phyloP scores from a whole-genome alignment of 64 coral and sea anemone species.

The Montipora efflorescens region DNA sequence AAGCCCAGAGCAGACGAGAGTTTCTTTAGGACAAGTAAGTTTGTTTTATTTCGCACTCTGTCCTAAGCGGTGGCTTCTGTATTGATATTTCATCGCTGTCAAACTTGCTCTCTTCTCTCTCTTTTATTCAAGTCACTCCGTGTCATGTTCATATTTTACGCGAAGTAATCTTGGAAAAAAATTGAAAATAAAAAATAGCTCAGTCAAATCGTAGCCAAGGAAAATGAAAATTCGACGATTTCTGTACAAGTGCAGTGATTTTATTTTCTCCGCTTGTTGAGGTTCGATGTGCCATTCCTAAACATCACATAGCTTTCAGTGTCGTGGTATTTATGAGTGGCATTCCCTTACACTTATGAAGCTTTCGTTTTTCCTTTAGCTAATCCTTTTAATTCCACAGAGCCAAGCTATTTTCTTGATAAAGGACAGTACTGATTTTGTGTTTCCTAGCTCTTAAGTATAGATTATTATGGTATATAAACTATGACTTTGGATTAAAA shows the following conservation, averaged over 20 bases:
- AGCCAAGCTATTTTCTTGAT: not conserved
- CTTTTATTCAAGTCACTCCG: not conserved
- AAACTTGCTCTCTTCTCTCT: conserved; percentile 1
- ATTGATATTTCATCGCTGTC: conserved; percentile 58
- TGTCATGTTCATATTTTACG: not conserved
- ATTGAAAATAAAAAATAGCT: not conserved
- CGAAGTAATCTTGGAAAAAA: not conserved
- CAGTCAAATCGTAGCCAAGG: not conserved
- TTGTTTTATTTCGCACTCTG: conserved; percentile 12
- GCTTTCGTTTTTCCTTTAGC: not conserved
- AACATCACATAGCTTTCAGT: conserved; percentile 32
- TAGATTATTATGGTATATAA: conserved; percentile 33
- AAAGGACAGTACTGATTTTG: not conserved
- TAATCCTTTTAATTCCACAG: not conserved
- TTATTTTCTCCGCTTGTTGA: not conserved
- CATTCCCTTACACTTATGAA: not conserved
- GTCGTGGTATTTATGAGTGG: conserved; percentile 39
- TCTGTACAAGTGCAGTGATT: conserved; percentile 36
- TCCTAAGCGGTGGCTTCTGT: conserved; percentile 40
- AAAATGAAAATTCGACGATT: conserved; percentile 27
- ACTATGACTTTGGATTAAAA: not conserved
- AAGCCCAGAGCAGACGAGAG: conserved; percentile 68
- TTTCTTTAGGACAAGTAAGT: conserved; percentile 83
- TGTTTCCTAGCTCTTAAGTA: not conserved
- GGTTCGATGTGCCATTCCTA: conserved; percentile 45